These are phyloP conservation scores for Ophonus ardosiacus DNA, from an alignment of 2,888 invertebrate species.

Conservation along the genomic window DNA sequence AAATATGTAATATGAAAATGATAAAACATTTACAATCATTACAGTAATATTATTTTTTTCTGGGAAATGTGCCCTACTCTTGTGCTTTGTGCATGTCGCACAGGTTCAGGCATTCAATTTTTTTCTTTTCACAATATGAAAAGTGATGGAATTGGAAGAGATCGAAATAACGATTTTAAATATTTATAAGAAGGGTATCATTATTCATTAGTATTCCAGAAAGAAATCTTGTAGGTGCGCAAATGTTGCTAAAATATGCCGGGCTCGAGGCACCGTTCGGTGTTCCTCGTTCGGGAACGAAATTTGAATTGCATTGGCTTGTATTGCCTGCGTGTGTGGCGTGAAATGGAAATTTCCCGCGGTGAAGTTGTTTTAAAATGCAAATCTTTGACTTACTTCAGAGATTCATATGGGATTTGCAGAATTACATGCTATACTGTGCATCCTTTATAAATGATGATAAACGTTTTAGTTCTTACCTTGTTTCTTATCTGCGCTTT, in stretches of 20 bases:
- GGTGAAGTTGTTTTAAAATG: constrained; percentile 62
- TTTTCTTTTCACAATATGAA: background rate
- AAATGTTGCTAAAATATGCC: constrained; percentile 46
- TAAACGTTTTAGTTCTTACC: constrained; percentile 21
- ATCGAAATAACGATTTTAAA: constrained; percentile 10
- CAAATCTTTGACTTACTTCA: constrained; percentile 61
- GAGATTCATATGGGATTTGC: constrained; percentile 62
- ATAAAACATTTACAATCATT: no score
- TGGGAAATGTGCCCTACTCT: background rate
- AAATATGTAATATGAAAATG: no score
- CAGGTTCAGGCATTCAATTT: background rate
- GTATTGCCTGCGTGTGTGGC: constrained; percentile 51
- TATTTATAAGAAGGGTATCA: constrained; percentile 25
- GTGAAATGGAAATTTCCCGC: constrained; percentile 54
- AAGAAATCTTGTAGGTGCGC: constrained; percentile 32
- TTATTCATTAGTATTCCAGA: constrained; percentile 37
- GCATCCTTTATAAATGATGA: constrained; percentile 40
- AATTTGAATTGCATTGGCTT: constrained; percentile 63
- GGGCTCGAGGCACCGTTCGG: background rate
- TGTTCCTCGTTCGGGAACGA: background rate
- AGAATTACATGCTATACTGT: constrained; percentile 54
- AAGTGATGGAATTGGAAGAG: background rate
- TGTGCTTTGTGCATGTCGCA: background rate
- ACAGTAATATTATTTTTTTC: background rate
- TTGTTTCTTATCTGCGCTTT: constrained; percentile 1